Evolutionary conservation across 35 echinoderm and acorn worm genomes (phyloP).

Genomic region (Lytechinus variegatus): DNA sequence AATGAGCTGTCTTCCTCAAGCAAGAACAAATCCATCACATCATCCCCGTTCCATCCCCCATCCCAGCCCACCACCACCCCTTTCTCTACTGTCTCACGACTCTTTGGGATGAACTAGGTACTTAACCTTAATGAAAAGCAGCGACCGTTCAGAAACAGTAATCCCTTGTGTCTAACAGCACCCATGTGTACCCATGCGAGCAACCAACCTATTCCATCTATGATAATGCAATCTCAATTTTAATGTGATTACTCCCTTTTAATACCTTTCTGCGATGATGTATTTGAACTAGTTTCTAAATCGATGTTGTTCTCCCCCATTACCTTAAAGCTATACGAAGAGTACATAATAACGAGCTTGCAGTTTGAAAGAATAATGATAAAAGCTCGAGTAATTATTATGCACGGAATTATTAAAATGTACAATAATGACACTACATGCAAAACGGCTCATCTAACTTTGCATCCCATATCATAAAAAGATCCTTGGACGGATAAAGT

Average conservation of each 20-base stretch:
- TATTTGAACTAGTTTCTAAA: background rate
- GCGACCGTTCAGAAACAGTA: conserved; percentile 28
- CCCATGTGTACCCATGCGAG: background rate
- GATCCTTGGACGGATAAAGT: too few relatives aligned
- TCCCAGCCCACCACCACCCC: background rate
- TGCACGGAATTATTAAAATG: background rate
- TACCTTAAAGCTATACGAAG: background rate
- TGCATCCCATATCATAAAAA: background rate
- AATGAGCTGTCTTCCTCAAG: background rate
- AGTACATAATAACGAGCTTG: background rate
- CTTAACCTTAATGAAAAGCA: conserved; percentile 25
- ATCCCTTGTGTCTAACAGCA: conserved; percentile 39
- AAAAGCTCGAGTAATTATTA: background rate
- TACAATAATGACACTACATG: background rate
- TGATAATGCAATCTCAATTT: conserved; percentile 40
- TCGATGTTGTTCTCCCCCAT: background rate
- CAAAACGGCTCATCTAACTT: background rate
- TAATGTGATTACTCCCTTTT: conserved; percentile 8
- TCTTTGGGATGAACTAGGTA: background rate
- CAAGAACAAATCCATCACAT: background rate
- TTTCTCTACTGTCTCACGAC: background rate
- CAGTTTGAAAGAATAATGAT: background rate
- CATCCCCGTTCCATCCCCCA: background rate
- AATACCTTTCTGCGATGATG: background rate
- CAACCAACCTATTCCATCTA: background rate